These are phyloP conservation scores for Ptychodera flava DNA, from an alignment of 35 echinoderm and acorn worm species.

Conservation along the genomic window DNA sequence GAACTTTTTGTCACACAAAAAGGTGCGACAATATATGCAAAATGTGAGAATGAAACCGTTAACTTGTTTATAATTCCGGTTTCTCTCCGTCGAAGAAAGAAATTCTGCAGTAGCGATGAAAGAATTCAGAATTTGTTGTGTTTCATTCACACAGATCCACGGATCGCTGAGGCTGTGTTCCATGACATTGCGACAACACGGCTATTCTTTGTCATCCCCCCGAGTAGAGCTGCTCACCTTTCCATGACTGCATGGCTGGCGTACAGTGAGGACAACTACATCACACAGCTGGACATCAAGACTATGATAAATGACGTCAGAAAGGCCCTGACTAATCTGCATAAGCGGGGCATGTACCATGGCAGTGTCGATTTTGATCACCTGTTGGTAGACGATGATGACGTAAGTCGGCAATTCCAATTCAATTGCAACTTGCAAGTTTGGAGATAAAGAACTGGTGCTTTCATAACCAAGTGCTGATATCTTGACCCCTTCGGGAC, in stretches of 20 bases:
- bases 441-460: no score
- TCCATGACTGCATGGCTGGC: not conserved
- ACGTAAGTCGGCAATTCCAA: not conserved
- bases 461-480: no score
- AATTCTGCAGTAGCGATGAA: no score
- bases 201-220: not conserved
- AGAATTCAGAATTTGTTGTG: no score
- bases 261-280: not conserved
- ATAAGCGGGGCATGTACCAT: not conserved
- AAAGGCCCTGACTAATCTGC: not conserved
- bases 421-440: no score
- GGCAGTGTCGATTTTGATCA: not conserved
- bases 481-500: no score
- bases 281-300: not conserved
- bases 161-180: not conserved
- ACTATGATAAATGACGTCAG: not conserved
- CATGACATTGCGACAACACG: not conserved
- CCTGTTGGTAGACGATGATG: not conserved
- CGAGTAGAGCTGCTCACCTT: not conserved
- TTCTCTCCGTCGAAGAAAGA: no score
- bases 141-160: not conserved
- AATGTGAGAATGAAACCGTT: no score
- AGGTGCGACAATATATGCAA: no score
- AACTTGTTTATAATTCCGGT: no score
- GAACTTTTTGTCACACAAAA: no score